A percentile compares a stretch with the other conserved stretches of the same genome.
These are phyloP conservation scores for Drosophila anceps DNA, from an alignment of 2,888 invertebrate genomes.

Conservation along the genomic window DNA sequence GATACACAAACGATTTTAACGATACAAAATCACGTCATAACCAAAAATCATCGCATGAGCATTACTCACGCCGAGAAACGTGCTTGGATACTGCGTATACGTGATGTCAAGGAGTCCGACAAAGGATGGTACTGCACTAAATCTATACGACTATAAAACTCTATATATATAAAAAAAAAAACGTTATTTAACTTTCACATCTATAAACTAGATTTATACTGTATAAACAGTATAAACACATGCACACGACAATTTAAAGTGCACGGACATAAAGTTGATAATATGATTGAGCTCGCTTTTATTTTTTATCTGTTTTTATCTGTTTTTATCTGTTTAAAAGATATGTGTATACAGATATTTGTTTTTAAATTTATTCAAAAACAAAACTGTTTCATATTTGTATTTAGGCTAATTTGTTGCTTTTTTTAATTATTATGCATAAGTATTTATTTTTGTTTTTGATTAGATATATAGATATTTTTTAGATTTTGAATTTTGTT, in stretches of 20 bases:
- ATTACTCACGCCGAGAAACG: slow-evolving; percentile 92
- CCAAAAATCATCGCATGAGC: slow-evolving; percentile 94
- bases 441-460: too few relatives aligned
- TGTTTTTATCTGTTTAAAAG: too few relatives aligned
- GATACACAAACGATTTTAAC: slow-evolving; percentile 96
- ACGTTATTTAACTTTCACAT: background rate
- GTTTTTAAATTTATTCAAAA: too few relatives aligned
- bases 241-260: background rate
- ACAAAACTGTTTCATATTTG: too few relatives aligned
- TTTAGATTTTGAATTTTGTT: too few relatives aligned
- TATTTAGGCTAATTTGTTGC: too few relatives aligned
- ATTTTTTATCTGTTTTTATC: too few relatives aligned
- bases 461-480: too few relatives aligned
- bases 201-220: background rate
- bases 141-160: slow-evolving; percentile 2
- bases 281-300: background rate
- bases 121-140: slow-evolving; percentile 88
- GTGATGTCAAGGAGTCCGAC: slow-evolving; percentile 92
- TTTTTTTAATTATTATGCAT: too few relatives aligned
- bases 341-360: too few relatives aligned
- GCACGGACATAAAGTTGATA: background rate
- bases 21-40: slow-evolving; percentile 95
- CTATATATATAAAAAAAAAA: background rate
- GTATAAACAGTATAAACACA: too few relatives aligned
- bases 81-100: slow-evolving; percentile 93